Conservation (phyloP, 2,888 invertebrate species). For the Scaptomyza parva region DNA sequence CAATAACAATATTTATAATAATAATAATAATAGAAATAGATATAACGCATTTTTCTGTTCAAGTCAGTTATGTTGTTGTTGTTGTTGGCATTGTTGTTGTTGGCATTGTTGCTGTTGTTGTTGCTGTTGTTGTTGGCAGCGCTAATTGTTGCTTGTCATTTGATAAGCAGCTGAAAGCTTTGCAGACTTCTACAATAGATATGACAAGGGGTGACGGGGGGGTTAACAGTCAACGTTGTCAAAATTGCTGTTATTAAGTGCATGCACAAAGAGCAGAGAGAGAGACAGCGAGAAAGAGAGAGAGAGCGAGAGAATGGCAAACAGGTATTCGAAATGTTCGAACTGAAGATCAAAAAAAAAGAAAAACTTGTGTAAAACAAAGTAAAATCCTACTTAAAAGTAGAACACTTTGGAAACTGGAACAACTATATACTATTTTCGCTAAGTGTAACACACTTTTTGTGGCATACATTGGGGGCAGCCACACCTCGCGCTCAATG, state of each 20-base stretch:
- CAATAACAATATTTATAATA: constrained; percentile 11
- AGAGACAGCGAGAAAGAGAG: not conserved
- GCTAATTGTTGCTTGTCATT: constrained; percentile 63
- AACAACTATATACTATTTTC: not conserved
- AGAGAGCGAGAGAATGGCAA: not conserved
- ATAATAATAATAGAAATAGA: constrained; percentile 34
- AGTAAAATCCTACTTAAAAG: no score
- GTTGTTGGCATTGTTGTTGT: constrained; percentile 7
- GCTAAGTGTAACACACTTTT: not conserved
- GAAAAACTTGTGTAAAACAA: no score
- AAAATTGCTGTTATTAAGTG: constrained; percentile 51
- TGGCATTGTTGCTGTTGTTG: constrained; percentile 28
- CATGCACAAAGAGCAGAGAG: constrained; percentile 28
- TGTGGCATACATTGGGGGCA: constrained; percentile 1
- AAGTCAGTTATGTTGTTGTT: constrained; percentile 16
- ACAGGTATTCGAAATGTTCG: not conserved
- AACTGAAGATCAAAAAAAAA: constrained; percentile 1
- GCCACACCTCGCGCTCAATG: constrained; percentile 15
- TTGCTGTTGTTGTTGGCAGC: constrained; percentile 35
- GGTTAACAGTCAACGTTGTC: constrained; percentile 3
- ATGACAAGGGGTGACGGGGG: not conserved
- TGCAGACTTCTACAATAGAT: not conserved
- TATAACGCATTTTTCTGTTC: constrained; percentile 49
- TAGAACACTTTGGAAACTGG: no score
- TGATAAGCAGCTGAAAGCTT: constrained; percentile 57